Conservation (phyloP, 1,140 invertebrate genomes). For the Drosophila sp. region DNA sequence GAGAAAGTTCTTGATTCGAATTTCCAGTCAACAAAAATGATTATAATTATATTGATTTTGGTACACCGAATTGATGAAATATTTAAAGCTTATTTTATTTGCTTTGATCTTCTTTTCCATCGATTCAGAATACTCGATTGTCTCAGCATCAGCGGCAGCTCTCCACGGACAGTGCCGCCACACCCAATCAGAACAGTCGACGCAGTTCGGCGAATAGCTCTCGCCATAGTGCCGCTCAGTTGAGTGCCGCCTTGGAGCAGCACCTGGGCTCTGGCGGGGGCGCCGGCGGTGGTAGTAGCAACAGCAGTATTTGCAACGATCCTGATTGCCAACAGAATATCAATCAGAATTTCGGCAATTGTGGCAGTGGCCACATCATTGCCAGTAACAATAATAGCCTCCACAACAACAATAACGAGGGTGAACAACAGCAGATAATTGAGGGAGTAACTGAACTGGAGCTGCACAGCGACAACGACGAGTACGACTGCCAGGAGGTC, state of each 20-base stretch:
- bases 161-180: conserved; percentile 57
- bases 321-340: conserved; percentile 73
- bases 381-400: conserved; percentile 36
- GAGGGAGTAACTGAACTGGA: conserved; percentile 65
- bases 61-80: not conserved
- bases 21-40: too few species aligned
- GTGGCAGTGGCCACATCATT: conserved; percentile 23
- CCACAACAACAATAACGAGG: conserved; percentile 45
- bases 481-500: conserved; percentile 37
- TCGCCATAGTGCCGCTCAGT: conserved; percentile 61
- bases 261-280: conserved; percentile 41
- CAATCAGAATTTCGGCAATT: conserved; percentile 52
- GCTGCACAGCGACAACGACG: conserved; percentile 58
- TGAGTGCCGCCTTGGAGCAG: conserved; percentile 61
- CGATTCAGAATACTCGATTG: conserved; percentile 59
- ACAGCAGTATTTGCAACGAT: conserved; percentile 67
- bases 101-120: not conserved
- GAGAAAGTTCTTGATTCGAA: too few species aligned
- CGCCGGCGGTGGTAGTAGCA: conserved; percentile 35
- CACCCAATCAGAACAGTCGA: conserved; percentile 72
- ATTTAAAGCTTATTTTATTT: not conserved
- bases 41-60: not conserved
- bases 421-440: conserved; percentile 37
- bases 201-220: conserved; percentile 71
- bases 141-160: conserved; percentile 68